A percentile compares a stretch with the other conserved stretches of the same genome.
These are phyloP conservation scores for Tribolium madens DNA, from an alignment of 1,140 invertebrate genomes.

Conservation along the genomic window DNA sequence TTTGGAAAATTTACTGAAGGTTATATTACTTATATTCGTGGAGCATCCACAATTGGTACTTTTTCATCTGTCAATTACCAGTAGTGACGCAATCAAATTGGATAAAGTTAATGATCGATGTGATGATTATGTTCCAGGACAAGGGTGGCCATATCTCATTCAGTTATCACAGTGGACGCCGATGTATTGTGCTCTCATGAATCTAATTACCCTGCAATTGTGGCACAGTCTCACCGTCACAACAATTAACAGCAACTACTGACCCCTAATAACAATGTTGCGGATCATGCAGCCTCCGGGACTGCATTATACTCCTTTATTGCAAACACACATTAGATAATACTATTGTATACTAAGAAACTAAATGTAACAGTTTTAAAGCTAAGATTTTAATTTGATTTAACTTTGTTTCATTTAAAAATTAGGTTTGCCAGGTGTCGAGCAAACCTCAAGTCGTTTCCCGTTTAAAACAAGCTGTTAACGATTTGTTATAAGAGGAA, in stretches of 20 bases:
- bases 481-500: neutral
- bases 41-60: no score
- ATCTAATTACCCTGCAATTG: constrained; percentile 52
- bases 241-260: constrained; percentile 52
- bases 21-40: no score
- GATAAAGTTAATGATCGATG: constrained; percentile 38
- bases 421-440: neutral
- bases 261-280: constrained; percentile 44
- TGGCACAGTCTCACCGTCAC: constrained; percentile 41
- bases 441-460: neutral
- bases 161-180: constrained; percentile 39
- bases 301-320: constrained; percentile 13
- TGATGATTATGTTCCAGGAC: constrained; percentile 31
- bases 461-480: neutral
- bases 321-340: neutral
- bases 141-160: constrained; percentile 39
- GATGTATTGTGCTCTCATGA: constrained; percentile 44
- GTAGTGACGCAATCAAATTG: neutral
- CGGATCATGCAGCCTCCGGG: constrained; percentile 9
- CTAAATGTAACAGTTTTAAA: neutral
- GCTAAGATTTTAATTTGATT: neutral
- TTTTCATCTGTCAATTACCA: neutral
- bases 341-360: neutral
- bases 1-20: no score
- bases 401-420: no score